Percentiles rank a stretch among this genome's conserved stretches.
Conservation (phyloP, 2,797 vertebrate species). For the Lacerta viridis region DNA sequence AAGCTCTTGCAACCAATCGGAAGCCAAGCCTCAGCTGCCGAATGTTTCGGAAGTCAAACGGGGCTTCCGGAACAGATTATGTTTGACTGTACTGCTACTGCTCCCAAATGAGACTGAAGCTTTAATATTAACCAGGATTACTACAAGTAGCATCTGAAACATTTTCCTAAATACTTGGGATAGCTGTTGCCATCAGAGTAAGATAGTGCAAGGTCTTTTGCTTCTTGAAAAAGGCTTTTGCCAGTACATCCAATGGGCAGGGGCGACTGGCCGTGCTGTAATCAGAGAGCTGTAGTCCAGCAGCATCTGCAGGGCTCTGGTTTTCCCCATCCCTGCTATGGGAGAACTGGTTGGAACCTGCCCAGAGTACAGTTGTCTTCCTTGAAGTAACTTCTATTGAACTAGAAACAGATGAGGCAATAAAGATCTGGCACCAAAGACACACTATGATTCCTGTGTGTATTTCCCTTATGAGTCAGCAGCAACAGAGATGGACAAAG, state of each 20-base stretch:
- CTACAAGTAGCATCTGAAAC: neutral
- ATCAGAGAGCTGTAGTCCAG: neutral
- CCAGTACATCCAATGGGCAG: neutral
- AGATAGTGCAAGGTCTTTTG: neutral
- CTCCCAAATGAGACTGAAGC: neutral
- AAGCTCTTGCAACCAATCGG: too few species aligned
- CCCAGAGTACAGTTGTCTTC: neutral
- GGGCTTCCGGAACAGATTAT: too few species aligned
- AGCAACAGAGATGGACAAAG: neutral
- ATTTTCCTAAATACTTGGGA: neutral
- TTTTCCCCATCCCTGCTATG: neutral
- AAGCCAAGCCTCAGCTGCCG: too few species aligned
- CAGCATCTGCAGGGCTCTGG: neutral
- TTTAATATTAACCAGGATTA: neutral
- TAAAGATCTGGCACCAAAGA: neutral
- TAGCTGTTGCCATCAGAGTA: neutral
- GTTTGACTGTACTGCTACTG: neutral
- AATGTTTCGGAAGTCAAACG: too few species aligned
- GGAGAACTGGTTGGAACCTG: neutral
- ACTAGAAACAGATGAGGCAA: neutral
- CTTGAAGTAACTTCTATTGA: neutral
- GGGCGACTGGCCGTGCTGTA: too few species aligned
- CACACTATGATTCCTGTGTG: neutral
- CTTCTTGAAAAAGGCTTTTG: neutral
- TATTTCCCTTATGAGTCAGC: conserved; percentile 37